These are phyloP conservation scores for Drosophila jambulina DNA, from an alignment of 1,140 invertebrate genomes.

Conservation along the genomic window DNA sequence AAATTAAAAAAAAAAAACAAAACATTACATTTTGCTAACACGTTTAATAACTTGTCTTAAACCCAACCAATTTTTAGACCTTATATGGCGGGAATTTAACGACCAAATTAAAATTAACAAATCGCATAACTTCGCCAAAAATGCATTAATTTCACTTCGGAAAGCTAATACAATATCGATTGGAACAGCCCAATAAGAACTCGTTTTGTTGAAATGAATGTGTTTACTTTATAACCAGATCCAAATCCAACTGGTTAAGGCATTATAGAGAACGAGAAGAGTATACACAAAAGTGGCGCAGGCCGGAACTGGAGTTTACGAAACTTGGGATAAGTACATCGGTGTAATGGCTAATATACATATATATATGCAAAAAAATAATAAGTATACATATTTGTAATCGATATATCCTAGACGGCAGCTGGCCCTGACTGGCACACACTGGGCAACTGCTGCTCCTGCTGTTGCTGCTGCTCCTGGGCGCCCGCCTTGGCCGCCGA, in stretches of 20 bases:
- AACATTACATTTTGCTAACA: too few species aligned
- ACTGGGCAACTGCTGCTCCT: constrained; percentile 8
- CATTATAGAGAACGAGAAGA: constrained; percentile 56
- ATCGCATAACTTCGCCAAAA: too few species aligned
- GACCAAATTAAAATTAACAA: too few species aligned
- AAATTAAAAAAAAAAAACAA: too few species aligned
- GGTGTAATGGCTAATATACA: constrained; percentile 36
- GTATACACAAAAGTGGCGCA: constrained; percentile 44
- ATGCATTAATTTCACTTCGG: too few species aligned
- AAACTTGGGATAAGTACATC: constrained; percentile 44
- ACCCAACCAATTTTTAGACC: too few species aligned
- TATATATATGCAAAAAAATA: constrained; percentile 4
- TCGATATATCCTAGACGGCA: constrained; percentile 14
- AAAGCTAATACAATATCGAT: not conserved
- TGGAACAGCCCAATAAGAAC: not conserved
- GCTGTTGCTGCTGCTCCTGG: constrained; percentile 25
- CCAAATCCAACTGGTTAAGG: constrained; percentile 44
- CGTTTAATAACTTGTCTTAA: too few species aligned
- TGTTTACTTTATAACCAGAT: constrained; percentile 54
- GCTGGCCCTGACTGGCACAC: constrained; percentile 24
- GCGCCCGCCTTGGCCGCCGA: constrained; percentile 60
- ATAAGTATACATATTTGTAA: constrained; percentile 2
- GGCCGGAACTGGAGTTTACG: constrained; percentile 33
- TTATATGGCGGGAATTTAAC: too few species aligned
- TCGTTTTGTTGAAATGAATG: constrained; percentile 2